These are phyloP conservation scores for Nesometra sesokonis DNA, from an alignment of 35 echinoderm and acorn worm species.

Conservation along the genomic window DNA sequence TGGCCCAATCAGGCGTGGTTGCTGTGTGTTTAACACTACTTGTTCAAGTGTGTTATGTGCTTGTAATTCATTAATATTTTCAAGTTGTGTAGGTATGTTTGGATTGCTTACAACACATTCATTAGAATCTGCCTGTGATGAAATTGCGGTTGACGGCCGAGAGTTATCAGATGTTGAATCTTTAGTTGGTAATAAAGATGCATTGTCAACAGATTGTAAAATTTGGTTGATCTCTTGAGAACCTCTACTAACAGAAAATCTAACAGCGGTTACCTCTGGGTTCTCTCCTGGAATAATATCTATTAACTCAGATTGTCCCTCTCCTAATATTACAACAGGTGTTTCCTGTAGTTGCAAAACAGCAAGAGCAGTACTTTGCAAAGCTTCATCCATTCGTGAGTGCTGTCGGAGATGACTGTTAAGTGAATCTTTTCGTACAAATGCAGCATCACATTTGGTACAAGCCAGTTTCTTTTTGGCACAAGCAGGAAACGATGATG, in stretches of 20 bases:
- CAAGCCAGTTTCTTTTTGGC: background rate
- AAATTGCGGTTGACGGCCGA: no score
- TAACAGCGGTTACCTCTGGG: background rate
- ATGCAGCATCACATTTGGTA: background rate
- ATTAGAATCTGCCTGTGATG: no score
- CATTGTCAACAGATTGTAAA: background rate
- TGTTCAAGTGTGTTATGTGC: no score
- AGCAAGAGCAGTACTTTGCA: constrained; percentile 8
- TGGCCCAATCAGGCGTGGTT: no score
- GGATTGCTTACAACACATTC: no score
- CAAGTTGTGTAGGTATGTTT: no score
- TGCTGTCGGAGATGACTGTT: background rate
- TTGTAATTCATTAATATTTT: no score
- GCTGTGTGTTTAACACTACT: no score
- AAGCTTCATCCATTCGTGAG: background rate
- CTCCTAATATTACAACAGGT: background rate
- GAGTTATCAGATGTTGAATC: no score
- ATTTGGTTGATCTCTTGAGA: background rate
- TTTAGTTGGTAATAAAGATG: background rate
- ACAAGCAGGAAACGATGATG: background rate
- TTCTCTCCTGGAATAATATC: background rate
- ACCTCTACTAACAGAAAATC: background rate
- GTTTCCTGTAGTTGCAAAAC: constrained; percentile 7
- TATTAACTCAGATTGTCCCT: background rate
- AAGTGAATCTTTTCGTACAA: background rate